A percentile compares a stretch with the other conserved stretches of the same genome.
Evolutionary conservation across 2,888 invertebrate genomes (phyloP).

Genomic region (Galerucella pusilla): DNA sequence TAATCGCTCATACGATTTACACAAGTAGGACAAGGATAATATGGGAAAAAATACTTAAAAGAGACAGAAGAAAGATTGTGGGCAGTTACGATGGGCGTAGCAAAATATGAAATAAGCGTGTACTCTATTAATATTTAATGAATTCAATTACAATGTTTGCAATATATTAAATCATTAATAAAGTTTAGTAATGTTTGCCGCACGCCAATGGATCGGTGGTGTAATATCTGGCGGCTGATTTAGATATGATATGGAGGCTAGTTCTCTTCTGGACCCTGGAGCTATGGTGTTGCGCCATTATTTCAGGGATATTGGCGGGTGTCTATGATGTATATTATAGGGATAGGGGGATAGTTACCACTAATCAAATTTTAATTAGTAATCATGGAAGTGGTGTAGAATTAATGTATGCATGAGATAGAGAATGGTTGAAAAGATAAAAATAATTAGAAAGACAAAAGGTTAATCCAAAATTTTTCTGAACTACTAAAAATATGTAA

Average conservation of each 20-base stretch:
- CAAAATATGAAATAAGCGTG: too few relatives aligned
- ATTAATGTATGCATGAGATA: too few relatives aligned
- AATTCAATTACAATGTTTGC: too few relatives aligned
- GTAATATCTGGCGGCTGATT: conserved; percentile 4
- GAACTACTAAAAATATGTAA: conserved; percentile 51
- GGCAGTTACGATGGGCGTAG: too few relatives aligned
- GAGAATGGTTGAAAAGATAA: neutral
- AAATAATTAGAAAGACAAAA: neutral
- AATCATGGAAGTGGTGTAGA: conserved; percentile 20
- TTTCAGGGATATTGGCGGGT: conserved; percentile 1
- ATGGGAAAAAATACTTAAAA: too few relatives aligned
- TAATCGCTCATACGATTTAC: too few relatives aligned
- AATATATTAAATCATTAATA: neutral
- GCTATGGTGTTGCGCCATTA: neutral
- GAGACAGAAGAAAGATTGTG: too few relatives aligned
- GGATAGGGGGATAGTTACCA: conserved; percentile 21
- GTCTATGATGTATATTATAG: conserved; percentile 16
- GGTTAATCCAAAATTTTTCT: conserved; percentile 18
- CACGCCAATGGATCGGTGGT: neutral
- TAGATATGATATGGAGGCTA: conserved; percentile 12
- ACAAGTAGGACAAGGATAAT: too few relatives aligned
- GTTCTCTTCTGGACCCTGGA: neutral
- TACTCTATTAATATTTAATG: too few relatives aligned
- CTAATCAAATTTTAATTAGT: conserved; percentile 31
- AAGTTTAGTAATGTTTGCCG: neutral